Percentiles rank a stretch among this genome's conserved stretches.
These are phyloP conservation scores for Ectropis crepuscularia DNA, from an alignment of 2,888 invertebrate genomes.

Conservation along the genomic window DNA sequence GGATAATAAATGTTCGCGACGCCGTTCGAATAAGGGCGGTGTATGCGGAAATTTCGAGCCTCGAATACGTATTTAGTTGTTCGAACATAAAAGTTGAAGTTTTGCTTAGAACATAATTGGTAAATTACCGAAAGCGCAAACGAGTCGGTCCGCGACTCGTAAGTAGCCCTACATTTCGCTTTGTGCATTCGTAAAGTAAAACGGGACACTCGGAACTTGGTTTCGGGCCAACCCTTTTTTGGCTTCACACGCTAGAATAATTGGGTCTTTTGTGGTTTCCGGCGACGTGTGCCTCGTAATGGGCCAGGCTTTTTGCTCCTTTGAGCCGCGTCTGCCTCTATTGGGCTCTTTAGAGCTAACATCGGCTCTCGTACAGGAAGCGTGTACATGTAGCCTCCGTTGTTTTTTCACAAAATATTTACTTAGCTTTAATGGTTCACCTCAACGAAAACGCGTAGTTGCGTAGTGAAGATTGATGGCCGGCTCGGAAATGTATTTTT, in stretches of 20 bases:
- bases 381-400: neutral
- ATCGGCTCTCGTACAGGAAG: slow-evolving; percentile 46
- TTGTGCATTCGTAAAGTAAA: slow-evolving; percentile 57
- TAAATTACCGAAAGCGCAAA: slow-evolving; percentile 28
- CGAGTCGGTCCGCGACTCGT: slow-evolving; percentile 17
- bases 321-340: slow-evolving; percentile 62
- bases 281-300: slow-evolving; percentile 70
- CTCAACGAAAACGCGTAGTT: slow-evolving; percentile 21
- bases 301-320: slow-evolving; percentile 69
- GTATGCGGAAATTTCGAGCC: slow-evolving; percentile 15
- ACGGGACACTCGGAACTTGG: slow-evolving; percentile 62
- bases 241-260: slow-evolving; percentile 73
- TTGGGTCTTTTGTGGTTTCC: slow-evolving; percentile 78
- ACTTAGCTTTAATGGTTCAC: slow-evolving; percentile 33
- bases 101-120: slow-evolving; percentile 14
- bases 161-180: slow-evolving; percentile 42
- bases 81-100: slow-evolving; percentile 12
- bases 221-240: slow-evolving; percentile 71
- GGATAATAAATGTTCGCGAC: slow-evolving; percentile 43
- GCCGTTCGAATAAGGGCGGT: slow-evolving; percentile 22
- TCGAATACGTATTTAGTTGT: slow-evolving; percentile 19
- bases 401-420: slow-evolving; percentile 51
- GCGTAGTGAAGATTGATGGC: slow-evolving; percentile 32
- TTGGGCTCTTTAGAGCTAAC: slow-evolving; percentile 56
- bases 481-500: slow-evolving; percentile 34